Evolutionary conservation across 2,113 vertebrate species (phyloP), one percentile per base, ranked within the genome.

Genomic region (Micromys minutus): DNA sequence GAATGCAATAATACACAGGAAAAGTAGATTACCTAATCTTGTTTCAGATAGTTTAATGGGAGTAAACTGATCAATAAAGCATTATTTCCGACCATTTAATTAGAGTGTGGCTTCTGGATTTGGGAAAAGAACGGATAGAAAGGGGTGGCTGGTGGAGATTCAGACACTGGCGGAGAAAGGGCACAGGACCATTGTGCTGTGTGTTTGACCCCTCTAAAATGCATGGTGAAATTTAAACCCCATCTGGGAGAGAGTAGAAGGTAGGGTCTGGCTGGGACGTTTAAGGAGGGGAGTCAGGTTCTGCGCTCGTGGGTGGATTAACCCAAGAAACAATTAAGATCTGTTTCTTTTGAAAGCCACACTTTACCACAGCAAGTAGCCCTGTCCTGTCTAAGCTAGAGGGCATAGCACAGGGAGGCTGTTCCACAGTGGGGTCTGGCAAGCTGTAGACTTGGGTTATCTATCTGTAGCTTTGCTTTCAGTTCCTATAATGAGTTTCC

Each of bases 1-100:
- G 89, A 75, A 91, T 86, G 34, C 83, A 87, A 74, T 74, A 74
- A 77, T 55, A 7, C 81, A 47, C 57, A 36, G 89, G 67, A 87
- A 95, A 95, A 83, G 47, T 72, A 0, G 39, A 72, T 77, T 77
- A n/a, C 79, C 55, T 85, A 83, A 79, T 16, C 15, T 59, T 31
- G 26, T 65, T 95, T 55, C 71, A 77, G 63, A 15, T 55, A 59
- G 61, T 92, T 94, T 42, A 39, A n/a, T 83, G 24, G 85, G 19
- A 45, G 17, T 29, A 75, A 88, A 74, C 93, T 16, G 87, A 75
- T 89, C n/a, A 86, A 17, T 85, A 29, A 61, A 83, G 80, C 55
- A 61, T 24, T 29, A 61, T 12, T 83, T 61, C 39, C 31, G 57
- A 83, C 24, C 80, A 83, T 31, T 83, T 61, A 42, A 83, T 83